These are phyloP conservation scores for Glomeris maerens DNA, from an alignment of 1,140 invertebrate genomes.

Conservation along the genomic window DNA sequence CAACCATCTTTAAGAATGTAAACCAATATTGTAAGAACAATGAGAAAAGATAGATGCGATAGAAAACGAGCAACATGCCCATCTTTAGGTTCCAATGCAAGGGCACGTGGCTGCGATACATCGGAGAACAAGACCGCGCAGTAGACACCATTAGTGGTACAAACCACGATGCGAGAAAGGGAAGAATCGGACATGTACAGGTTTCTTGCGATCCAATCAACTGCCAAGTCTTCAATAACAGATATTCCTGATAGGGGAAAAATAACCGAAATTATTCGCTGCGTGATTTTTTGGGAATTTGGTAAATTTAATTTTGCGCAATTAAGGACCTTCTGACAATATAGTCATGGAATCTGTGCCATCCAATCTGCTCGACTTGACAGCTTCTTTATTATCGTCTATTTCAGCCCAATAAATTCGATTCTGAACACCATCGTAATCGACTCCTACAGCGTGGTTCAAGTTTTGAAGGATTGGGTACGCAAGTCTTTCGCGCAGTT, in stretches of 20 bases:
- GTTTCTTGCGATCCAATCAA: constrained; percentile 67
- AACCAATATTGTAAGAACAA: too few relatives aligned
- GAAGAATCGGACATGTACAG: constrained; percentile 64
- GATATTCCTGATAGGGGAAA: constrained; percentile 48
- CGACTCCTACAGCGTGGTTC: constrained; percentile 46
- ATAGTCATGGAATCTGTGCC: constrained; percentile 39
- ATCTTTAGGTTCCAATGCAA: constrained; percentile 29
- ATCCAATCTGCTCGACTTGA: constrained; percentile 41
- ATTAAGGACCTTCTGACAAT: constrained; percentile 32
- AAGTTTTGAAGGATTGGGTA: not conserved
- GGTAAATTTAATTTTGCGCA: too few relatives aligned
- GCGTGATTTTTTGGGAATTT: too few relatives aligned
- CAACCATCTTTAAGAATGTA: constrained; percentile 43
- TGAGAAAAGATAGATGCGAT: too few relatives aligned
- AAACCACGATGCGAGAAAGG: constrained; percentile 55
- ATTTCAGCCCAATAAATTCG: constrained; percentile 62
- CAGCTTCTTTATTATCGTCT: constrained; percentile 44
- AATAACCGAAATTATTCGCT: too few relatives aligned
- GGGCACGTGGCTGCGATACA: constrained; percentile 23
- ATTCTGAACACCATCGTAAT: constrained; percentile 39
- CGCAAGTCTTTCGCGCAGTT: constrained; percentile 3
- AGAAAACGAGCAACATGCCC: too few relatives aligned
- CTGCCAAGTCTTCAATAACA: constrained; percentile 54
- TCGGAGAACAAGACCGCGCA: constrained; percentile 40
- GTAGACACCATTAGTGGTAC: constrained; percentile 42